Base-by-base conservation (phyloP, 2,113 vertebrate species). In the Vimba vimba region DNA sequence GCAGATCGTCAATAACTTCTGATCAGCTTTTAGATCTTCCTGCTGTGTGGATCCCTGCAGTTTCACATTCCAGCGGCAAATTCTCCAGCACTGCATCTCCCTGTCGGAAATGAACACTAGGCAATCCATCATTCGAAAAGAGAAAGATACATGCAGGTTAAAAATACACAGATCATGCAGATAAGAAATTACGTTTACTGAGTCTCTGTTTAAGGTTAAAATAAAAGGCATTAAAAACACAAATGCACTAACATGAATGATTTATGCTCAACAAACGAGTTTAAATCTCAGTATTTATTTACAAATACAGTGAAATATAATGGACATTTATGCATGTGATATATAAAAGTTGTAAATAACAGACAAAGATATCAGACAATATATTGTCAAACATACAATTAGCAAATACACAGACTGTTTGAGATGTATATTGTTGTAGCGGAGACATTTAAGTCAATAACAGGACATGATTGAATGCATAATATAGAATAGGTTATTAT, bases 211-310 rank as follows among this genome's bases (percentile, higher is more conserved):
- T 15, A 59, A n/a, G 33, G 55, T 33, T 60, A 43, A 25, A 59
- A 39, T 23, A 57, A 33, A 52, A 52, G 47, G 17, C 74, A 52
- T 55, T 55, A 55, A 10, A 33, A 78, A 57, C 11, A 59, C 47
- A 39, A 57, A 59, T 12, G 21, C 17, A 59, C 27, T 6, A 57
- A 55, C 6, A 55, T 6, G 17, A 55, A 55, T 55, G 52, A 52
- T 55, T 55, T 55, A 55, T 7, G 17, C 17, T 55, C 47, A 50
- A 50, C 47, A 15, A 52, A 13, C 4, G 6, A 57, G 19, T 21
- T 80, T 11, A 62, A 59, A 86, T 30, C 17, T 52, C 39, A 47
- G 27, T 82, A 82, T 75, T 86, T 86, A 82, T 86, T 86, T 69
- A 55, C 85, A 82, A 52, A 66, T 68, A 23, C 10, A 50, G 55